Percentiles rank a stretch among this genome's conserved stretches.
Evolutionary conservation across 2,797 vertebrate species (phyloP).

Genomic region (Thunnus albacares): DNA sequence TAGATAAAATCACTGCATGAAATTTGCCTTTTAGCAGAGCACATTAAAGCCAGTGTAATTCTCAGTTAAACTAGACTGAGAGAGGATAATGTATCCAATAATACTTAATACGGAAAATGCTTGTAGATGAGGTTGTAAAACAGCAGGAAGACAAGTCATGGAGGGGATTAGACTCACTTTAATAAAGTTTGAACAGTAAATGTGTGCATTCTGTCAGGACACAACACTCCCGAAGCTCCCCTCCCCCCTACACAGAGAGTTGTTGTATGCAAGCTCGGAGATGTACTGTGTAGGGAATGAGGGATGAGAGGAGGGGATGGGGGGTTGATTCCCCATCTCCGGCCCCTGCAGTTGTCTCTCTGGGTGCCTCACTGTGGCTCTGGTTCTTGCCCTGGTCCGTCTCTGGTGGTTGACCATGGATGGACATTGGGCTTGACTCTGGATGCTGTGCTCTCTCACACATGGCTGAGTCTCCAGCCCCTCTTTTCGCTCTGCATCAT

Average conservation of each 20-base stretch:
- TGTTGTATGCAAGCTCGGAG: slow-evolving; percentile 38
- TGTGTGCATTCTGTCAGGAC: slow-evolving; percentile 39
- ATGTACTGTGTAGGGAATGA: slow-evolving; percentile 54
- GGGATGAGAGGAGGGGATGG: slow-evolving; percentile 65
- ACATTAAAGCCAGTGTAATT: slow-evolving; percentile 54
- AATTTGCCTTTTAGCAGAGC: slow-evolving; percentile 70
- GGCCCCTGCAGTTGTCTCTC: slow-evolving; percentile 63
- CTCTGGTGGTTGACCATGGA: slow-evolving; percentile 66
- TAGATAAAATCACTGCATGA: slow-evolving; percentile 80
- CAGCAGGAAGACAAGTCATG: slow-evolving; percentile 13
- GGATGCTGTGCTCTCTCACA: slow-evolving; percentile 69
- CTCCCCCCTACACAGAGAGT: slow-evolving; percentile 63
- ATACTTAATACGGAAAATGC: slow-evolving; percentile 25
- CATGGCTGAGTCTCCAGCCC: slow-evolving; percentile 68
- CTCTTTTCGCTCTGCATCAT: slow-evolving; percentile 50
- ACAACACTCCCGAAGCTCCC: slow-evolving; percentile 40
- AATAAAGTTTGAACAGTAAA: slow-evolving; percentile 59
- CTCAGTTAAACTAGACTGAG: slow-evolving; percentile 16
- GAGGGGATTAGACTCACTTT: slow-evolving; percentile 27
- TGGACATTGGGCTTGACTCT: slow-evolving; percentile 46
- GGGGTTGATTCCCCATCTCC: slow-evolving; percentile 63
- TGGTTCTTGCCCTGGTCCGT: slow-evolving; percentile 39
- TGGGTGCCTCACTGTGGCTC: slow-evolving; percentile 51
- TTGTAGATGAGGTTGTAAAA: slow-evolving; percentile 32
- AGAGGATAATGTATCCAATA: slow-evolving; percentile 23